Evolutionary conservation across 2,113 vertebrate species (phyloP).

Genomic region (Lepidiolamprologus cunningtoni): DNA sequence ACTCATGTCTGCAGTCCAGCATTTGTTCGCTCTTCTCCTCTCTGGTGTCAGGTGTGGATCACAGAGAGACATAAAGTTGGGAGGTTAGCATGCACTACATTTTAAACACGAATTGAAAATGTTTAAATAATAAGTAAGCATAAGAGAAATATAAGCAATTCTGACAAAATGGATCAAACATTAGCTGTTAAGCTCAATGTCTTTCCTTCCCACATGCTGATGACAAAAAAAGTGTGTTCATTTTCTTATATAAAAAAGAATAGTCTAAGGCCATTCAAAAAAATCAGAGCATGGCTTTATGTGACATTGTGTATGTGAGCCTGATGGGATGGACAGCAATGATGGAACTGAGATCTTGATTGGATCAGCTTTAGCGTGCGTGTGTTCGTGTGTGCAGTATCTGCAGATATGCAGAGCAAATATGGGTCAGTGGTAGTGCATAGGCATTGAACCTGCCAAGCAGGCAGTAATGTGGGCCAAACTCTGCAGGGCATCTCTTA

Average conservation of each 20-base stretch:
- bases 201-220: not conserved
- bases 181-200: not conserved
- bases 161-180: not conserved
- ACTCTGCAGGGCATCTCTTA: conserved; percentile 44
- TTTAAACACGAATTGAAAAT: not conserved
- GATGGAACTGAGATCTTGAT: not conserved
- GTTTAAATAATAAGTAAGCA: not conserved
- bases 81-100: not conserved
- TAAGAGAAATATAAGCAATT: accelerated
- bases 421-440: conserved; percentile 60
- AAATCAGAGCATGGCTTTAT: not conserved
- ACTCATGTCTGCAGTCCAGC: conserved; percentile 91
- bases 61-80: not conserved
- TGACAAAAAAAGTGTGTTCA: not conserved
- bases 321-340: not conserved
- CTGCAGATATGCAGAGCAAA: conserved; percentile 16
- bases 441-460: conserved; percentile 49
- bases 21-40: conserved; percentile 97
- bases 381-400: not conserved
- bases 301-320: not conserved
- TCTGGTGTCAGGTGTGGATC: conserved; percentile 50
- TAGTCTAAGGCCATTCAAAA: not conserved
- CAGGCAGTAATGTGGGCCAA: conserved; percentile 61
- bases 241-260: not conserved
- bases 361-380: conserved; percentile 14